Percentiles rank a stretch among this genome's conserved stretches.
Conservation (phyloP, 2,888 invertebrate species). For the Cosmopolites sordidus region DNA sequence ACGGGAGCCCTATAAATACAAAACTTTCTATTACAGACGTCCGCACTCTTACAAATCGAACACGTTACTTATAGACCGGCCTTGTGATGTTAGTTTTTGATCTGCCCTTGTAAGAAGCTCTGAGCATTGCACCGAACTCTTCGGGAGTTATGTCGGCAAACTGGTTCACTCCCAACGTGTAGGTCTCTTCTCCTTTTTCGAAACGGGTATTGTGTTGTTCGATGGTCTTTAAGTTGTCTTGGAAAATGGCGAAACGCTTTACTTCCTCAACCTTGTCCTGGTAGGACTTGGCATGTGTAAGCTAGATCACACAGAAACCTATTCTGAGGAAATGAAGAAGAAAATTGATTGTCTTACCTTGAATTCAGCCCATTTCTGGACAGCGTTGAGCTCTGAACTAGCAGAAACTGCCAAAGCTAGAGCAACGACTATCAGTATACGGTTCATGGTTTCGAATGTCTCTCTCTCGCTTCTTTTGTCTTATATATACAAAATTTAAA, state of each 20-base stretch:
- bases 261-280: neutral
- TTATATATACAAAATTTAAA: no score
- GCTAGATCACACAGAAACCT: neutral
- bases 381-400: neutral
- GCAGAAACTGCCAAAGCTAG: neutral
- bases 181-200: slow-evolving; percentile 18
- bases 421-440: neutral
- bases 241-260: slow-evolving; percentile 13
- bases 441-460: no score
- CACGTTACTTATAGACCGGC: neutral
- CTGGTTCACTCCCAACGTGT: slow-evolving; percentile 17
- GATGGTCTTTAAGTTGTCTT: slow-evolving; percentile 16
- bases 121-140: slow-evolving; percentile 9
- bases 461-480: no score
- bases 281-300: neutral
- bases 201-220: slow-evolving; percentile 15
- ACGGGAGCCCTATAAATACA: neutral
- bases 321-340: neutral
- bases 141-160: slow-evolving; percentile 23
- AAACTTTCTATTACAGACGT: no score
- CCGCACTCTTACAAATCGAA: no score
- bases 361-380: neutral
- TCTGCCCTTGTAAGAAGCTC: neutral
- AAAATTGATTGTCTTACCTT: neutral
- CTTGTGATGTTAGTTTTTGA: neutral